Conservation (phyloP, 2,888 invertebrate species). For the Arctia plantaginis region DNA sequence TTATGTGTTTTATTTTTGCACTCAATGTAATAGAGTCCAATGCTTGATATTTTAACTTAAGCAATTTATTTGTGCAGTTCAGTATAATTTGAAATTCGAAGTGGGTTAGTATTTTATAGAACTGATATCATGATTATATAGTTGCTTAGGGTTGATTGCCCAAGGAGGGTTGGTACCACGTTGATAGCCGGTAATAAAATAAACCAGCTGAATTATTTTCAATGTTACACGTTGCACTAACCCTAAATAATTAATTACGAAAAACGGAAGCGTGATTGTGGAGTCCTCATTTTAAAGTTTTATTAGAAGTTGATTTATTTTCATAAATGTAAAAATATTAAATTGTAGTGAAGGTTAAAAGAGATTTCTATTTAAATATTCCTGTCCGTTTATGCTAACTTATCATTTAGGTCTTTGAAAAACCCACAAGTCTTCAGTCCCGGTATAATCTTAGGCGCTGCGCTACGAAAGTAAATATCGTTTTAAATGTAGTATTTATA, state of each 20-base stretch:
- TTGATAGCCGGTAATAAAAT: not conserved
- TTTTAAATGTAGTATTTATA: constrained; percentile 68
- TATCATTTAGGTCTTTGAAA: not conserved
- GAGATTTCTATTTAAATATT: not conserved
- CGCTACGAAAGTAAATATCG: constrained; percentile 54
- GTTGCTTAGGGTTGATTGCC: no score
- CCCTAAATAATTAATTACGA: constrained; percentile 3
- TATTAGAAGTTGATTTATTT: not conserved
- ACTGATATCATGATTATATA: no score
- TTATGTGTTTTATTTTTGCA: not conserved
- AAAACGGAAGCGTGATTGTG: not conserved
- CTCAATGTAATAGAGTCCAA: not conserved
- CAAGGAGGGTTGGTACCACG: not conserved
- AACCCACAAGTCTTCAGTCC: not conserved
- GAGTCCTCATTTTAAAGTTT: not conserved
- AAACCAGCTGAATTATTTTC: constrained; percentile 25
- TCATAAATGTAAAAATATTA: not conserved
- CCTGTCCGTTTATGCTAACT: not conserved
- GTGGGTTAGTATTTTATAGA: no score
- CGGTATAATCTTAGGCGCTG: not conserved
- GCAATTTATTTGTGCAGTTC: not conserved
- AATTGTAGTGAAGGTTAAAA: not conserved
- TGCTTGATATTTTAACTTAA: not conserved
- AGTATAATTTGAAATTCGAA: not conserved
- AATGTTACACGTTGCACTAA: constrained; percentile 28